These are phyloP conservation scores for Mnemiopsis leidyi DNA, from an alignment of 37 sponge, comb jelly and placozoan genomes.

Conservation along the genomic window DNA sequence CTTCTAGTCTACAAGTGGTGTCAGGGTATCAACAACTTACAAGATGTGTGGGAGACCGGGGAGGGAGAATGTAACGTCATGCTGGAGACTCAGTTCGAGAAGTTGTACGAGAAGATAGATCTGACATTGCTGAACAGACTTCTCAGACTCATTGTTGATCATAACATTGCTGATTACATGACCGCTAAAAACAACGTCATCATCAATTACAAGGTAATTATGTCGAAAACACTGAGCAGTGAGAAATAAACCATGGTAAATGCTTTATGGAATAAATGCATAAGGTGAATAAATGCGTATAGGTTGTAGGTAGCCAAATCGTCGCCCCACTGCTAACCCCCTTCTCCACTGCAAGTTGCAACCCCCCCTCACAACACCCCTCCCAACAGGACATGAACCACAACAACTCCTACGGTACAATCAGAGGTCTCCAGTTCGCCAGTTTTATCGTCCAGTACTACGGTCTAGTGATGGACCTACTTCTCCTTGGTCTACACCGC, in stretches of 20 bases:
- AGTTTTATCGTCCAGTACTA: constrained; percentile 98
- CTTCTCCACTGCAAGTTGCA: too few species aligned
- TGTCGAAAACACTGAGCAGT: too few species aligned
- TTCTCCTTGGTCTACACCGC: constrained; percentile 93
- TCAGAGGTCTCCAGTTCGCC: constrained; percentile 97
- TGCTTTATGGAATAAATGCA: too few species aligned
- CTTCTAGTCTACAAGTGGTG: constrained; percentile 99
- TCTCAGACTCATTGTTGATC: constrained; percentile 94
- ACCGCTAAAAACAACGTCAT: constrained; percentile 99
- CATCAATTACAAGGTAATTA: constrained; percentile 99
- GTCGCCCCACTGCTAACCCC: too few species aligned
- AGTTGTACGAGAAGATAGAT: constrained; percentile 99
- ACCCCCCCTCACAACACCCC: too few species aligned
- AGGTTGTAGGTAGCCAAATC: too few species aligned
- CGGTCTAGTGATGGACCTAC: constrained; percentile 92
- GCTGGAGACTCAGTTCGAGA: constrained; percentile 95
- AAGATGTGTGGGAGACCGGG: constrained; percentile 94
- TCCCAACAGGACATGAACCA: constrained; percentile 95
- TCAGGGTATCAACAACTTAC: constrained; percentile 97
- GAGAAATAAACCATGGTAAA: too few species aligned
- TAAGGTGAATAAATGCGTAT: too few species aligned
- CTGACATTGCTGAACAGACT: constrained; percentile 93
- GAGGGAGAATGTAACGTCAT: constrained; percentile 98
- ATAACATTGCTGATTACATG: constrained; percentile 99
- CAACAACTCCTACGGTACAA: constrained; percentile 97